These are phyloP conservation scores for Squalus acanthias DNA, from an alignment of 2,797 vertebrate species.

Conservation along the genomic window DNA sequence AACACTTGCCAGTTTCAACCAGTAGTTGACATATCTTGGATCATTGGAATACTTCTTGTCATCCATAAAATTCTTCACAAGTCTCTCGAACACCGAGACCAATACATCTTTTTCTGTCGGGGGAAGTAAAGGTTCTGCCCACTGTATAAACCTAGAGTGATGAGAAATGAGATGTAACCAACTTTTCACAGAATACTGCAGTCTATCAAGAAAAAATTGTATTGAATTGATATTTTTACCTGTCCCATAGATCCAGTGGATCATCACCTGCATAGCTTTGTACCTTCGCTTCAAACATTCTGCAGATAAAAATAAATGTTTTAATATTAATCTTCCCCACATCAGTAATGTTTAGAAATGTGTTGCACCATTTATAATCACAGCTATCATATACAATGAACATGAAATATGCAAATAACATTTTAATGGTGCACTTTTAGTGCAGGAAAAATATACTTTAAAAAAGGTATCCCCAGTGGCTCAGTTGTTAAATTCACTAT, in stretches of 20 bases:
- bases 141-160: conserved; percentile 66
- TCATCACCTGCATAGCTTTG: conserved; percentile 59
- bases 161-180: background rate
- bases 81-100: conserved; percentile 62
- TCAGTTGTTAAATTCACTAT: background rate
- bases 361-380: background rate
- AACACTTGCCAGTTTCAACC: conserved; percentile 74
- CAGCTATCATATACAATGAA: background rate
- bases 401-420: background rate
- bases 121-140: conserved; percentile 61
- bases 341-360: background rate
- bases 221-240: conserved; percentile 48
- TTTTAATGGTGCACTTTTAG: background rate
- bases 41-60: conserved; percentile 71
- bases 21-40: conserved; percentile 69
- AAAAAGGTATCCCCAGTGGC: background rate
- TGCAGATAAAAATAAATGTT: conserved; percentile 45
- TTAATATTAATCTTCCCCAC: background rate
- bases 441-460: background rate
- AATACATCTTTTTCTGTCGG: conserved; percentile 47
- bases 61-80: conserved; percentile 68
- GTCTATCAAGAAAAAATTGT: background rate
- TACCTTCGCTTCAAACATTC: conserved; percentile 61
- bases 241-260: conserved; percentile 71
- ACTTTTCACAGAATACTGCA: background rate